These are phyloP conservation scores for Solenopsis fugax DNA, from an alignment of 1,140 invertebrate species.

Conservation along the genomic window DNA sequence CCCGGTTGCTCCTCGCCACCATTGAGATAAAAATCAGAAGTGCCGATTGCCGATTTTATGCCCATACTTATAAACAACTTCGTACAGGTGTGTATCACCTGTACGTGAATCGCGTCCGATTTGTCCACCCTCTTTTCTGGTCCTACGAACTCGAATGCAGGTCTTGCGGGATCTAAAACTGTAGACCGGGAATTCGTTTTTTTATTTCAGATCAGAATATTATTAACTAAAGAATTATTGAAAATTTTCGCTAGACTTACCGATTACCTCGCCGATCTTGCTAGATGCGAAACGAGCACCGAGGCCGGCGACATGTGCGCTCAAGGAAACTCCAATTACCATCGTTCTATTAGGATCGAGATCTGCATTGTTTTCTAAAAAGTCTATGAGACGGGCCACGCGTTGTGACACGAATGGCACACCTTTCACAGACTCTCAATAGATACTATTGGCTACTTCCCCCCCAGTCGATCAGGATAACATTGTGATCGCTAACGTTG, in stretches of 20 bases:
- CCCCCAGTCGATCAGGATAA: conserved; percentile 88
- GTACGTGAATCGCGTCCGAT: conserved; percentile 85
- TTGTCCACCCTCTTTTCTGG: conserved; percentile 78
- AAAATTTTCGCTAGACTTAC: neutral
- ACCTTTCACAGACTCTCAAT: conserved; percentile 81
- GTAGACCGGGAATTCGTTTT: neutral
- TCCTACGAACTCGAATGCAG: conserved; percentile 83
- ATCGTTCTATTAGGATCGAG: conserved; percentile 88
- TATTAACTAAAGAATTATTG: neutral
- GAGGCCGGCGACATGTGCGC: conserved; percentile 88
- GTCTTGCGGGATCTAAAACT: conserved; percentile 2
- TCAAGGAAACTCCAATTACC: conserved; percentile 90
- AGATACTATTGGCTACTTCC: conserved; percentile 76
- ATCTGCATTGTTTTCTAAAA: conserved; percentile 85
- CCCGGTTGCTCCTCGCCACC: neutral
- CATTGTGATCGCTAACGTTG: conserved; percentile 83
- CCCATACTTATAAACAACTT: conserved; percentile 68
- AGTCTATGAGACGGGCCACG: conserved; percentile 87
- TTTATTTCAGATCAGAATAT: neutral
- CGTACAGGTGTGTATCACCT: conserved; percentile 88
- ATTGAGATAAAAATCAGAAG: conserved; percentile 16
- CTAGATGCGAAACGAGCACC: conserved; percentile 82
- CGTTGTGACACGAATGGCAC: conserved; percentile 86
- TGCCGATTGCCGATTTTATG: neutral
- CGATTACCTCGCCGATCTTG: neutral